A percentile compares a stretch with the other conserved stretches of the same genome.
These are phyloP conservation scores for Lysandra coridon DNA, from an alignment of 2,888 invertebrate genomes.

Conservation along the genomic window DNA sequence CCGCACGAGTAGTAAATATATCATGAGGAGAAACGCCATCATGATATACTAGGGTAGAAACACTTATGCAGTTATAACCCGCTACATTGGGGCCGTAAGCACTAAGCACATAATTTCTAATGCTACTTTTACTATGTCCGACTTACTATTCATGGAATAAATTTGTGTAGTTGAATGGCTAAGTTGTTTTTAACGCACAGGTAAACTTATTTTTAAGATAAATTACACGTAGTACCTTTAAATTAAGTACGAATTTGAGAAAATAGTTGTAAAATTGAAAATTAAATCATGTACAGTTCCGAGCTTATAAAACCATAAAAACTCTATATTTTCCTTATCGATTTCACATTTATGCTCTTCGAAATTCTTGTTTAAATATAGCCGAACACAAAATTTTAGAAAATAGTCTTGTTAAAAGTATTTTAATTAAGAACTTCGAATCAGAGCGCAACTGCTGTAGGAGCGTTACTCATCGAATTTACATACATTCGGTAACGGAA, in stretches of 20 bases:
- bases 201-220: neutral
- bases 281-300: neutral
- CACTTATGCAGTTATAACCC: neutral
- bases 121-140: conserved; percentile 16
- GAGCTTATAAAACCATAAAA: too few species aligned
- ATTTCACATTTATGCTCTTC: neutral
- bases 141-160: neutral
- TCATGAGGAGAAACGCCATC: neutral
- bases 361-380: neutral
- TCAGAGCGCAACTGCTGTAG: conserved; percentile 25
- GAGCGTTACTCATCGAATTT: conserved; percentile 4
- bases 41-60: neutral
- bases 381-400: neutral
- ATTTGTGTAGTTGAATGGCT: neutral
- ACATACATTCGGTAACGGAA: conserved; percentile 30
- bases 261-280: neutral
- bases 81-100: conserved; percentile 4
- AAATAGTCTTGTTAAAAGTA: conserved; percentile 3
- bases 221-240: too few species aligned
- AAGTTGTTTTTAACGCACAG: neutral
- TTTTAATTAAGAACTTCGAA: conserved; percentile 23
- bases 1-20: neutral
- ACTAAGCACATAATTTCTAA: conserved; percentile 4
- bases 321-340: neutral
- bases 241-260: too few species aligned